Evolutionary conservation across 2,113 vertebrate species (phyloP).

Genomic region (Edolisoma coerulescens): DNA sequence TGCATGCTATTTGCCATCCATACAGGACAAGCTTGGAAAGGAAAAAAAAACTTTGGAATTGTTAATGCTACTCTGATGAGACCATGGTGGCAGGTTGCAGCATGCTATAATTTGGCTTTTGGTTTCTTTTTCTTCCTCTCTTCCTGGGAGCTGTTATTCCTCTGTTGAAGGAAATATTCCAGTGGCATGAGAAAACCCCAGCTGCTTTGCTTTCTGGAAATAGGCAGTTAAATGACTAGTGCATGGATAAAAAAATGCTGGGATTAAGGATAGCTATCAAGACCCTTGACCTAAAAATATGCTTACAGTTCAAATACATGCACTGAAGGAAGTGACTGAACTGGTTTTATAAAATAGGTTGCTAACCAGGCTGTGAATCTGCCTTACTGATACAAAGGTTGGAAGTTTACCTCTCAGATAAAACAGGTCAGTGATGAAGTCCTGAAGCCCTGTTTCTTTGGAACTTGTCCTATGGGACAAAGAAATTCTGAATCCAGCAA

Average conservation of each 20-base stretch:
- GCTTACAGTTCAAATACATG: not conserved
- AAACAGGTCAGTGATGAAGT: not conserved
- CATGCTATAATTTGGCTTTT: not conserved
- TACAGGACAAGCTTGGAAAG: not conserved
- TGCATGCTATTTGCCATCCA: not conserved
- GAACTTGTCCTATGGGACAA: not conserved
- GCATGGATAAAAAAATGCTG: not conserved
- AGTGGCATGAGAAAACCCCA: not conserved
- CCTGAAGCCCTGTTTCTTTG: not conserved
- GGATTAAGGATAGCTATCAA: not conserved
- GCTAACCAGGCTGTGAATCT: not conserved
- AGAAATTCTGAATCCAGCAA: not conserved
- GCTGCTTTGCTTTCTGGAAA: not conserved
- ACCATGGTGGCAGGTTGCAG: not conserved
- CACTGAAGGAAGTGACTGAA: not conserved
- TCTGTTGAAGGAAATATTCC: not conserved
- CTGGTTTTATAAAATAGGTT: not conserved
- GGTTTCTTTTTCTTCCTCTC: not conserved
- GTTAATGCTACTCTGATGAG: not conserved
- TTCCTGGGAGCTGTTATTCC: not conserved
- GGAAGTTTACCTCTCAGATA: not conserved
- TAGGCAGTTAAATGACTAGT: not conserved
- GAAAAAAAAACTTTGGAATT: not conserved
- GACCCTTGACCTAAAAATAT: not conserved
- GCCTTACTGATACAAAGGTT: not conserved